These are phyloP conservation scores for Colius striatus DNA, from an alignment of 2,113 vertebrate species.

Conservation along the genomic window DNA sequence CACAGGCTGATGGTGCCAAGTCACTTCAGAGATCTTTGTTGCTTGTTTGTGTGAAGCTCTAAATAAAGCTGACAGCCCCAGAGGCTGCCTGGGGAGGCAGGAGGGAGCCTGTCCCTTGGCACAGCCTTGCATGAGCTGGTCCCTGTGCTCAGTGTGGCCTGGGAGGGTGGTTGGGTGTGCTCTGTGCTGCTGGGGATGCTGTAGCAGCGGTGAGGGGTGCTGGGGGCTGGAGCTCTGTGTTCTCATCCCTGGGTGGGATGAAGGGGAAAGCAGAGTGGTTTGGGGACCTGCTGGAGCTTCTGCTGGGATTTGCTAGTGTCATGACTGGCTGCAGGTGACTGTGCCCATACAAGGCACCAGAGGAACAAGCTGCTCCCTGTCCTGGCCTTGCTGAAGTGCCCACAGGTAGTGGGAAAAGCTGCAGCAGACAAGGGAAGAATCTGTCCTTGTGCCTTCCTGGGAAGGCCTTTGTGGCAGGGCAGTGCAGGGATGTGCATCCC, in stretches of 20 bases:
- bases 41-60: slow-evolving; percentile 46
- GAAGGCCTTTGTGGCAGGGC: not conserved
- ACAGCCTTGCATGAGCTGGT: not conserved
- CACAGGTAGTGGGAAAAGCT: not conserved
- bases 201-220: not conserved
- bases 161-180: not conserved
- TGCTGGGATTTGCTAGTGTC: not conserved
- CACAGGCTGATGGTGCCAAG: slow-evolving; percentile 18
- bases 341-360: rapidly evolving
- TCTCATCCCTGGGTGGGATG: rapidly evolving
- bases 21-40: slow-evolving; percentile 37
- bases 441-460: not conserved
- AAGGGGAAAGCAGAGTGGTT: not conserved
- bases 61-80: slow-evolving; percentile 44
- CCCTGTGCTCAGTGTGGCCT: not conserved
- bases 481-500: rapidly evolving
- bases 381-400: not conserved
- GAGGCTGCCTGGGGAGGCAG: slow-evolving; percentile 5
- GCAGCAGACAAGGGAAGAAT: not conserved
- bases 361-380: not conserved
- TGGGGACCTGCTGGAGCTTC: not conserved
- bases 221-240: not conserved
- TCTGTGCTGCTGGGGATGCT: not conserved
- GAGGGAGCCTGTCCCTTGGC: not conserved
- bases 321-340: not conserved